phyloP scores from a whole-genome alignment of 2,888 invertebrate species.

The Sarcophaga caerulescens region DNA sequence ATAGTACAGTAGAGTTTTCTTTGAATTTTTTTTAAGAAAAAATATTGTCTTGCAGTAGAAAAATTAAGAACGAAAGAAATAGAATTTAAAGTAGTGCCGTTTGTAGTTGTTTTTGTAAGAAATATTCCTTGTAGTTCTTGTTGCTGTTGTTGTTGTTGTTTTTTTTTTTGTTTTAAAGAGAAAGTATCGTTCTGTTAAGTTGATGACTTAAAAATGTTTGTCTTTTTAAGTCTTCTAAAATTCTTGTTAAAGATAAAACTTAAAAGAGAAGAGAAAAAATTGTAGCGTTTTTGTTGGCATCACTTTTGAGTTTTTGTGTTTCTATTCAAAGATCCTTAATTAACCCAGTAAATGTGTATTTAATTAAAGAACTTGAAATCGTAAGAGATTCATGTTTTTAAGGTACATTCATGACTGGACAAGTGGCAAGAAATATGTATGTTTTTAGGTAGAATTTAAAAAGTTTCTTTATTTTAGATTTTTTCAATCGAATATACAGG shows the following conservation, averaged over 20 bases:
- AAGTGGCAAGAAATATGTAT: too few relatives aligned
- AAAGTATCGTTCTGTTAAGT: conserved; percentile 53
- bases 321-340: too few relatives aligned
- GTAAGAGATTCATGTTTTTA: too few relatives aligned
- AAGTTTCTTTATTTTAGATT: too few relatives aligned
- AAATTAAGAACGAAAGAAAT: not conserved
- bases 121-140: not conserved
- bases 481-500: too few relatives aligned
- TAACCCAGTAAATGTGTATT: too few relatives aligned
- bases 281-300: too few relatives aligned
- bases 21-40: not conserved
- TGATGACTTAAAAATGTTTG: conserved; percentile 43
- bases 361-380: too few relatives aligned
- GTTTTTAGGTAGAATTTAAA: too few relatives aligned
- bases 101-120: conserved; percentile 7
- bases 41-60: not conserved
- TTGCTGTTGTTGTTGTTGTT: conserved; percentile 18
- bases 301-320: not conserved
- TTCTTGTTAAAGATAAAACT: conserved; percentile 21
- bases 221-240: conserved; percentile 48
- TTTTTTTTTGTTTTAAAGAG: too few relatives aligned
- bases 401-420: too few relatives aligned
- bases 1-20: too few relatives aligned
- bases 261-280: conserved; percentile 9
- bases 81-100: not conserved